Percentiles rank a stretch among this genome's conserved stretches.
Evolutionary conservation across 2,113 vertebrate species (phyloP).

Genomic region (Calyptommatus sinebrachiatus): DNA sequence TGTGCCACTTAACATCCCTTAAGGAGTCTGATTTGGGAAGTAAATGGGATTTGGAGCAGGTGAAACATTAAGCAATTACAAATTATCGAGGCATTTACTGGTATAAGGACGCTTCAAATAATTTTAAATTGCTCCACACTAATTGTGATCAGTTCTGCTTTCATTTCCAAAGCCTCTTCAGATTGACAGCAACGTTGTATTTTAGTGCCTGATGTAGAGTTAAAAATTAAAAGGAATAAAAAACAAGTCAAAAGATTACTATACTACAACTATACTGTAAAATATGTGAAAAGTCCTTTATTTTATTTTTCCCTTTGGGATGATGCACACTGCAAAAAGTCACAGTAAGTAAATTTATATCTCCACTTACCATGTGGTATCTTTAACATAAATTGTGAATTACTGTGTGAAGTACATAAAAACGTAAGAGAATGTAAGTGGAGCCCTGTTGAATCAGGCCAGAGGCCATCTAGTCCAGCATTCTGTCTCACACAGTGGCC

Average conservation of each 20-base stretch:
- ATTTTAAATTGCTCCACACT: slow-evolving; percentile 68
- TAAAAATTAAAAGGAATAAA: not conserved
- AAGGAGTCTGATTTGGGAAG: slow-evolving; percentile 64
- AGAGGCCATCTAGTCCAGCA: no score
- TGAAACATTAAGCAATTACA: slow-evolving; percentile 67
- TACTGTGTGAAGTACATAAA: not conserved
- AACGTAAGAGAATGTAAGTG: no score
- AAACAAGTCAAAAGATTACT: not conserved
- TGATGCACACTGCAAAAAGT: not conserved
- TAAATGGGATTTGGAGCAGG: slow-evolving; percentile 67
- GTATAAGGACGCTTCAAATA: slow-evolving; percentile 66
- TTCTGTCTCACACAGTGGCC: no score
- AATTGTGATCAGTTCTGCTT: slow-evolving; percentile 67
- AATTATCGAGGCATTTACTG: slow-evolving; percentile 68
- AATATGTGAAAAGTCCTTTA: slow-evolving; percentile 12
- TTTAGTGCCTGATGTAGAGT: slow-evolving; percentile 53
- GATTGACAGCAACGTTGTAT: slow-evolving; percentile 40
- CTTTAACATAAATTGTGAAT: not conserved
- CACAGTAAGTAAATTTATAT: not conserved
- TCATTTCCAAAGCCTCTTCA: slow-evolving; percentile 65
- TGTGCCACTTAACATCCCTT: slow-evolving; percentile 61
- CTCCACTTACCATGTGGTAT: not conserved
- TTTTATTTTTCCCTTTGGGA: not conserved
- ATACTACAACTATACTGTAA: not conserved
- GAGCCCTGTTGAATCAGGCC: no score